Evolutionary conservation across 2,113 vertebrate genomes (phyloP), one percentile per base, ranked within the genome.

Genomic region (Trichechus manatus): DNA sequence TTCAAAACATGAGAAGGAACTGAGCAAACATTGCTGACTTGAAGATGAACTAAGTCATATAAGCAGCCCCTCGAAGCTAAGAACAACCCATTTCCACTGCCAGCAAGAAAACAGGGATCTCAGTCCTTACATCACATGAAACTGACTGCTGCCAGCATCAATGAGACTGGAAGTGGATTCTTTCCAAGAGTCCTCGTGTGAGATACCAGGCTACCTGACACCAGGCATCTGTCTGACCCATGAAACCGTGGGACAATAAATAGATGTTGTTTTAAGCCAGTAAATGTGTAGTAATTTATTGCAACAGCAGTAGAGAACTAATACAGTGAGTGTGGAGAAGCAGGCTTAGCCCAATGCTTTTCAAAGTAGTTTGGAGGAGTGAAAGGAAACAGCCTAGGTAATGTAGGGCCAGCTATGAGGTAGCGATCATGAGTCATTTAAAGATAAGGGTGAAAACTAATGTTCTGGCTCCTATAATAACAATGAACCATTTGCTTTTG

Each of bases 31-130:
- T 8, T 36, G 36, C 2, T 8, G 6, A 15, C 29, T 87, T 89
- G 22, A 53, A n/a, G 66, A n/a, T 39, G 3, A 89, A 7, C 9
- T 17, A 66, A 31, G 9, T 14, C 15, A 96, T 42, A 11, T 14
- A 64, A 14, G 5, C 56, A 11, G 0, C 11, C 29, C 88, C 10
- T 70, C 31, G 27, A 36, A 59, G 14, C 70, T 42, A 61, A 70
- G 47, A 79, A 79, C 2, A 1, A 29, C n/a, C 4, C 2, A 1
- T 3, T 91, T 82, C 33, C 0, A n/a, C 53, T 25, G 9, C 20
- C 39, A 29, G 6, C 11, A 50, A 78, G 33, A 14, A 61, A 50
- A 56, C 0, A 0, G 0, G 5, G 2, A 23, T 6, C 31, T 79
- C 36, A 1, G 29, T 74, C 39, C 0, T 8, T 44, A 33, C 61